A percentile compares a stretch with the other conserved stretches of the same genome.
Conservation (phyloP, 2,797 vertebrate species). For the Muscicapa striata region DNA sequence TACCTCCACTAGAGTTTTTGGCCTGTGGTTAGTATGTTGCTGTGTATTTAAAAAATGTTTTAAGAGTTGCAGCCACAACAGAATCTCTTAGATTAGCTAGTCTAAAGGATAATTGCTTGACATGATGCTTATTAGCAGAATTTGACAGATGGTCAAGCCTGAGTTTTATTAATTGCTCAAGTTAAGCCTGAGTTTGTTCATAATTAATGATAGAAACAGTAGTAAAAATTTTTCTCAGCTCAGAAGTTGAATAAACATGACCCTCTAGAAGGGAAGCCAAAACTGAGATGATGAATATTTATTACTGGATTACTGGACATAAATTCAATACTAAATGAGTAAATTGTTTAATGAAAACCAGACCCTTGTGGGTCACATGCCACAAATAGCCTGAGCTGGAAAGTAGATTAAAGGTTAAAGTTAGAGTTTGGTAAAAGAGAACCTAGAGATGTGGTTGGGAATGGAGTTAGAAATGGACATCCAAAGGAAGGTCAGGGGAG, state of each 20-base stretch:
- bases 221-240: slow-evolving; percentile 60
- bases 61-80: slow-evolving; percentile 26
- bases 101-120: slow-evolving; percentile 44
- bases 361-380: not conserved
- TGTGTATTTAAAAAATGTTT: slow-evolving; percentile 26
- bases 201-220: slow-evolving; percentile 66
- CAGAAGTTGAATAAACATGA: slow-evolving; percentile 68
- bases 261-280: slow-evolving; percentile 53
- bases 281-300: slow-evolving; percentile 67
- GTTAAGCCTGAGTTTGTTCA: slow-evolving; percentile 65
- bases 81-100: slow-evolving; percentile 27
- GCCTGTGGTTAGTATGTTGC: slow-evolving; percentile 23
- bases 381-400: not conserved
- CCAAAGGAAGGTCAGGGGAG: not conserved
- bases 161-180: slow-evolving; percentile 68
- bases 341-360: slow-evolving; percentile 8
- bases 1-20: not conserved
- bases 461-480: not conserved
- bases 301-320: slow-evolving; percentile 43
- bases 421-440: not conserved
- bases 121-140: slow-evolving; percentile 41
- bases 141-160: slow-evolving; percentile 68
- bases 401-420: not conserved
- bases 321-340: slow-evolving; percentile 45
- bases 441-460: not conserved